Evolutionary conservation across 2,113 vertebrate species (phyloP), one percentile per base, ranked within the genome.

Genomic region (Saimiri boliviensis): DNA sequence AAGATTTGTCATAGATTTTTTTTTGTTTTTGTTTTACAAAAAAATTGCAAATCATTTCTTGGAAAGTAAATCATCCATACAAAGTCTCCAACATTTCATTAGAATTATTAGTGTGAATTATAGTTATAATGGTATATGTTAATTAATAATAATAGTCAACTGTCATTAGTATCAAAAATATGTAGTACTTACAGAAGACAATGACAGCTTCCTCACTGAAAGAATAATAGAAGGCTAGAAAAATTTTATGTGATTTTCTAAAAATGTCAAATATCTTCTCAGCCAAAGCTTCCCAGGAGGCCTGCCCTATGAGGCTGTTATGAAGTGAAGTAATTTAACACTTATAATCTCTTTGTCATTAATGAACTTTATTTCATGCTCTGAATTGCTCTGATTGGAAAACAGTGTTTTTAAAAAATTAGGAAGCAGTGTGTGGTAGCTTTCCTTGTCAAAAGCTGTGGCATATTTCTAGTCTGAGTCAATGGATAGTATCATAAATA

Each of bases 11-110:
- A 4, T 12, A 13, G n/a, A 11, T 40, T 8, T n/a, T 8, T 45
- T n/a, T 54, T 27, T 58, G 23, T 56, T 56, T 58, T 60, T 25
- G 5, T 42, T 42, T 27, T 27, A 21, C 27, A n/a, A 68, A 60
- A 3, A 4, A 27, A 6, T 5, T 16, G 23, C 9, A 45, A 2
- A n/a, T 13, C 23, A 1, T 13, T 79, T 92, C 86, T 90, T 73
- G 37, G 27, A 45, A 56, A 58, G 3, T 0, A 6, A 79, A 5
- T 23, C 23, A 40, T 56, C 32, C 7, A 0, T 4, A 0, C 37
- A 10, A 14, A 52, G 27, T 7, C 76, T 63, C 49, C 52, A 12
- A 16, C 8, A 45, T 71, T 49, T 56, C 80, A 13, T 71, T 9
- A 30, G 8, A 21, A 14, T 76, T 14, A 8, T 9, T 1, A 21